Evolutionary conservation across 2,113 vertebrate species (phyloP), one percentile per base, ranked within the genome.

Genomic region (Vireo altiloquus): DNA sequence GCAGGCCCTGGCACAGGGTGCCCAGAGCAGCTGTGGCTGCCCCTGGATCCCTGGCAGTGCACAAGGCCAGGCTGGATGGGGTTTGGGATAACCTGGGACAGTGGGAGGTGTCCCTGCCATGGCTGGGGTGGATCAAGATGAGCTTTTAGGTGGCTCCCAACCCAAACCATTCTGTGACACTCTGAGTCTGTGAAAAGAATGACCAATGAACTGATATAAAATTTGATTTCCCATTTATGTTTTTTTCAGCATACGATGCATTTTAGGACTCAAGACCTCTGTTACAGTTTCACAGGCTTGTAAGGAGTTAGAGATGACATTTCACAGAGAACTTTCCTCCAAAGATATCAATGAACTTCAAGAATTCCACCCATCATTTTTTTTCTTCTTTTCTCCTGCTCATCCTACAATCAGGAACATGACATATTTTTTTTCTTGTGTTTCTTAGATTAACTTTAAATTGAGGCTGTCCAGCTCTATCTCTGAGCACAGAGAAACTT

Each of bases 51-150:
- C 54, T 76, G 54, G 30, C 0, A 82, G 17, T 35, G 47, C 0
- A 25, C 63, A 35, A 82, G 63, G 30, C 17, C 40, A 47, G 47
- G 21, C 0, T 76, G 70, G 35, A 21, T 0, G 0, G 22, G 15
- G 20, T 12, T 63, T 23, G 31, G 79, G 76, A 14, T 30, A 76
- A 0, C 10, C 47, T 82, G 78, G 25, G 27, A 12, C 0, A 16
- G 47, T 6, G 14, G 30, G 4, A 68, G 13, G 4, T 53, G 61
- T 54, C n/a, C 24, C 39, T 61, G n/a, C 7, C 21, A 27, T 13
- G 46, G 18, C 17, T 18, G 44, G 44, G 18, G 18, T 44, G 44
- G 18, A 19, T 16, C 42, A 16, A 53, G 24, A 46, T 30, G 24
- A 76, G 7, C 10, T 76, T 49, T 61, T 16, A 23, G 3, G 3